Evolutionary conservation across 2,797 vertebrate genomes (phyloP), one percentile per base, ranked within the genome.

Genomic region (Carduelis carduelis): DNA sequence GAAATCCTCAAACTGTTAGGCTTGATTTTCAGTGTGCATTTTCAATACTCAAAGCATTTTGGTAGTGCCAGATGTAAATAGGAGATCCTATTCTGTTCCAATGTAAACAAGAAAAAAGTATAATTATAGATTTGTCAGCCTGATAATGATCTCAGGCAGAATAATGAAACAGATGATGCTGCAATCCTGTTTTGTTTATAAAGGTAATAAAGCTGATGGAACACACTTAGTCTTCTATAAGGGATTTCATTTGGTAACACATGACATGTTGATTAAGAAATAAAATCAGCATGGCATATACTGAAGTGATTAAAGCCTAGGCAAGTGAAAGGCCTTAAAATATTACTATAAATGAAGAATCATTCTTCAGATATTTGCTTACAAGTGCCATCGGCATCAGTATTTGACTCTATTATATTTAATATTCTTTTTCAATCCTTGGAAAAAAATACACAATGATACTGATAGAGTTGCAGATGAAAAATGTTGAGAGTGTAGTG

Each of bases 171-270:
- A 95, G 60, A 71, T 59, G 83, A 93, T 85, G 60, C 34, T 80
- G 44, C 37, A 83, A 83, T 60, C 19, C 53, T 71, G 6, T 66
- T 91, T 94, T 91, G 32, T 74, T 93, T 92, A 80, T 70, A 95
- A 93, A 86, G 61, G 76, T 91, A 83, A 88, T 95, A 94, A 86
- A 94, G 75, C 44, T 83, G 91, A 96, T 78, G 30, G 61, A 95
- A 90, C 0, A 2, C n/a, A 46, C 37, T 89, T 87, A 88, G 61
- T 77, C 14, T 91, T 83, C 60, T 78, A 14, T 71, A 78, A 68
- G 57, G 13, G 39, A 83, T 90, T 97, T 91, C 28, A 83, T 92
- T 80, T 95, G 75, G 52, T 83, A 66, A 19, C 82, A 83, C 35
- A 49, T 46, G 64, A 85, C 49, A 61, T 21, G 71, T 74, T 92